Evolutionary conservation across 2,888 invertebrate species (phyloP).

Genomic region (Malthinus flaveolus): DNA sequence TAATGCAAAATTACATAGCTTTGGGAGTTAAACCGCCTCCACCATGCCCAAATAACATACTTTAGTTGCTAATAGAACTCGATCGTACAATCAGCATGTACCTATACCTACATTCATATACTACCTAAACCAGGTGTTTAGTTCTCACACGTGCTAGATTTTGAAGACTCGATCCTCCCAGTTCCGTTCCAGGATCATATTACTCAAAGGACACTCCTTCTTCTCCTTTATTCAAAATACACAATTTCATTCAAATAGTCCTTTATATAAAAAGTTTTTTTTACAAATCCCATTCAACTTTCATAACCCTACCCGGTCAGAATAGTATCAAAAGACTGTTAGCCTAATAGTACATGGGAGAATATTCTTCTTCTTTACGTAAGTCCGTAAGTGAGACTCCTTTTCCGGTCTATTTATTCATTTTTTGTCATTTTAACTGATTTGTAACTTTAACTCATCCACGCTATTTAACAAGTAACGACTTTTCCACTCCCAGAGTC

Average conservation of each 20-base stretch:
- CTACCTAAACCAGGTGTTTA: constrained; percentile 51
- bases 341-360: constrained; percentile 11
- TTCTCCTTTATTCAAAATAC: constrained; percentile 38
- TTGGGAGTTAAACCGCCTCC: constrained; percentile 38
- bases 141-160: constrained; percentile 53
- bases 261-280: constrained; percentile 31
- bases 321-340: constrained; percentile 34
- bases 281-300: constrained; percentile 24
- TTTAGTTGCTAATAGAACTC: constrained; percentile 35
- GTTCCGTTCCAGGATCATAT: constrained; percentile 54
- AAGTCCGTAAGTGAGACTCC: constrained; percentile 27
- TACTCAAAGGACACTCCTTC: constrained; percentile 49
- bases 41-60: constrained; percentile 37
- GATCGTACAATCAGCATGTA: constrained; percentile 33
- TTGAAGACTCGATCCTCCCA: constrained; percentile 48
- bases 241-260: constrained; percentile 42
- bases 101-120: too few species aligned
- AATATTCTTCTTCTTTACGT: constrained; percentile 5
- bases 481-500: too few species aligned
- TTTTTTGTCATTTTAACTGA: too few species aligned
- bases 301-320: constrained; percentile 37
- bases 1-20: constrained; percentile 40
- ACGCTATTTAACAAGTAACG: too few species aligned
- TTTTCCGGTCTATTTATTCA: constrained; percentile 26
- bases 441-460: too few species aligned